Percentiles rank a stretch among this genome's conserved stretches.
Evolutionary conservation across 2,113 vertebrate species (phyloP).

Genomic region (Oceanodroma tethys): DNA sequence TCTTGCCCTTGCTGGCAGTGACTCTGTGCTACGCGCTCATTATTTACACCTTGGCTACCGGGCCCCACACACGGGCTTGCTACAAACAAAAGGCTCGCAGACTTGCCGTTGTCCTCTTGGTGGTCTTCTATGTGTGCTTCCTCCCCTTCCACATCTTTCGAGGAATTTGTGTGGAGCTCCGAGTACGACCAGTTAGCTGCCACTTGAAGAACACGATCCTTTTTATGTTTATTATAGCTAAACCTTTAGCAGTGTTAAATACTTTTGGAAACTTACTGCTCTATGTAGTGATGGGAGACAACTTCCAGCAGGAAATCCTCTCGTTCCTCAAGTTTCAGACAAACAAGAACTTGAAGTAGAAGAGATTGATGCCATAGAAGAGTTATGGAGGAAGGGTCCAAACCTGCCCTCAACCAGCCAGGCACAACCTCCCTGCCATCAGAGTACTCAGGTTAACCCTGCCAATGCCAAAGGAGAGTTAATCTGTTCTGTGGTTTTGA

Average conservation of each 20-base stretch:
- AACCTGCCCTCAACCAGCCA: not conserved
- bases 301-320: constrained; percentile 69
- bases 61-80: constrained; percentile 3
- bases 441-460: not conserved
- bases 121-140: constrained; percentile 71
- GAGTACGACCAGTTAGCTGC: not conserved
- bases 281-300: constrained; percentile 76
- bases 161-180: constrained; percentile 28
- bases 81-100: constrained; percentile 66
- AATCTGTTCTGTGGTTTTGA: not conserved
- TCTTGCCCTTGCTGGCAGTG: constrained; percentile 74
- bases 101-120: constrained; percentile 70
- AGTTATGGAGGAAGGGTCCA: not conserved
- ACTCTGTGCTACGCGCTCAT: constrained; percentile 73
- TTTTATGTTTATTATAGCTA: constrained; percentile 62
- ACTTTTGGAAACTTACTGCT: constrained; percentile 78
- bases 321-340: not conserved
- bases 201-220: not conserved
- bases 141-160: constrained; percentile 73
- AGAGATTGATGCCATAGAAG: not conserved
- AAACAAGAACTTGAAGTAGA: not conserved
- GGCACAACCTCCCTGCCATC: not conserved
- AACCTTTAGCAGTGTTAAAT: constrained; percentile 78
- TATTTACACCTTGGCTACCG: constrained; percentile 52
- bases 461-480: not conserved